phyloP scores from a whole-genome alignment of 2,113 vertebrate species.

The Leptodactylus fuscus region DNA sequence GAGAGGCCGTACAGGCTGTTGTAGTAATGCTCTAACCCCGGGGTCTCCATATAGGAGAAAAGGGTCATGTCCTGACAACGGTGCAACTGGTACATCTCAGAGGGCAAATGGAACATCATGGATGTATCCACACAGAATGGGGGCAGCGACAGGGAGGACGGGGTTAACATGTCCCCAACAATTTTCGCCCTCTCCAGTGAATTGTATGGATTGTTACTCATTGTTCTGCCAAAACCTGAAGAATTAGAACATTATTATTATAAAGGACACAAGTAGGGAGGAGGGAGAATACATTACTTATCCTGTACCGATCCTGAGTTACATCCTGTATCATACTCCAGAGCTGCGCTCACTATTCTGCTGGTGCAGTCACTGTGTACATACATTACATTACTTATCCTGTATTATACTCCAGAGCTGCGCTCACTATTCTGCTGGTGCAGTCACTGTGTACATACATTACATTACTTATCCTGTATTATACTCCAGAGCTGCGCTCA shows the following conservation, averaged over 20 bases:
- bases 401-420: too few relatives aligned
- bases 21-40: conserved; percentile 65
- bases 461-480: too few relatives aligned
- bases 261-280: too few relatives aligned
- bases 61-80: conserved; percentile 70
- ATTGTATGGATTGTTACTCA: conserved; percentile 68
- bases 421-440: too few relatives aligned
- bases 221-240: conserved; percentile 69
- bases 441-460: too few relatives aligned
- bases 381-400: too few relatives aligned
- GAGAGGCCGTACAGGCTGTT: conserved; percentile 65
- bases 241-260: neutral
- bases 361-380: too few relatives aligned
- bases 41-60: conserved; percentile 69
- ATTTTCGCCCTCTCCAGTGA: conserved; percentile 63
- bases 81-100: conserved; percentile 67
- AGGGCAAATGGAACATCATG: conserved; percentile 65
- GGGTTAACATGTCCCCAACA: conserved; percentile 65
- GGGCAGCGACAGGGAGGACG: conserved; percentile 65
- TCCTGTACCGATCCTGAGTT: too few relatives aligned
- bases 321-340: too few relatives aligned
- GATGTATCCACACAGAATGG: conserved; percentile 70
- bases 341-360: too few relatives aligned
- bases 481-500: too few relatives aligned
- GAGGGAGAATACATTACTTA: too few relatives aligned